Conservation (phyloP, 1,140 invertebrate genomes). For the Octopus sinensis region DNA sequence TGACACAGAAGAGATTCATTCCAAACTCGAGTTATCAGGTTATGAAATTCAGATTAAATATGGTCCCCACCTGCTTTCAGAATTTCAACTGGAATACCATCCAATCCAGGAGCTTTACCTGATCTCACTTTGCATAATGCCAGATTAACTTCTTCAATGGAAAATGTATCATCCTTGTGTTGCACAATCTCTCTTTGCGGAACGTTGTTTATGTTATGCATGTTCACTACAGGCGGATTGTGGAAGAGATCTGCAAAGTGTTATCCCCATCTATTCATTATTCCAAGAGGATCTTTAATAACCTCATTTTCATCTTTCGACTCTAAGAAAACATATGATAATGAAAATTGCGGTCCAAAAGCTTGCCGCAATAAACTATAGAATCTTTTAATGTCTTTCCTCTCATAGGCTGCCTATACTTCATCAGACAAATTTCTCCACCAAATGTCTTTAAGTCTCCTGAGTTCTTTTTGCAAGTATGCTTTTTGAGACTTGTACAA, state of each 20-base stretch:
- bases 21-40: too few relatives aligned
- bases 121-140: too few relatives aligned
- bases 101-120: too few relatives aligned
- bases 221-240: not conserved
- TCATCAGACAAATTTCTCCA: not conserved
- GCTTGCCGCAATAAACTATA: not conserved
- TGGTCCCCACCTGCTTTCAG: too few relatives aligned
- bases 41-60: too few relatives aligned
- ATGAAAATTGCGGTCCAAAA: not conserved
- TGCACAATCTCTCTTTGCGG: too few relatives aligned
- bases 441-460: not conserved
- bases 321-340: not conserved
- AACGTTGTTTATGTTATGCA: too few relatives aligned
- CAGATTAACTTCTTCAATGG: too few relatives aligned
- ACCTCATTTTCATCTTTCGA: not conserved
- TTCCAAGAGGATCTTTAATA: not conserved
- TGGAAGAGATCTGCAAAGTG: not conserved
- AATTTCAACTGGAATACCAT: too few relatives aligned
- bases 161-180: too few relatives aligned
- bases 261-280: not conserved
- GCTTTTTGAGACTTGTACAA: not conserved
- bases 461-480: not conserved
- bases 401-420: not conserved
- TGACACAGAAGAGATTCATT: too few relatives aligned
- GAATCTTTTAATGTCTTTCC: not conserved